A percentile compares a stretch with the other conserved stretches of the same genome.
phyloP scores from a whole-genome alignment of 2,888 invertebrate species.

The Lasioglossum leucozonium region DNA sequence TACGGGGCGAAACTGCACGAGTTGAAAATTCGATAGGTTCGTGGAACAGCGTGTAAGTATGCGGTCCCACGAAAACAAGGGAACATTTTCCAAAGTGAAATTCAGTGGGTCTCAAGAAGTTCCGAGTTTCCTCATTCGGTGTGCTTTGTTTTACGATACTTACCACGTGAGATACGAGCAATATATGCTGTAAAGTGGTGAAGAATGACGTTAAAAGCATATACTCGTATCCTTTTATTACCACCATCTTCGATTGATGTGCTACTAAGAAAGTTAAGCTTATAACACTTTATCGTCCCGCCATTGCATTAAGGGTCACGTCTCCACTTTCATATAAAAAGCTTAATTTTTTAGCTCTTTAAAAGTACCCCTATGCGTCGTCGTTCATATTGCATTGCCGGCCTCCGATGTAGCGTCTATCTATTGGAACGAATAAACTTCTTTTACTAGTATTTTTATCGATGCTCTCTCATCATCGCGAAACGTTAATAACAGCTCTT shows the following conservation, averaged over 20 bases:
- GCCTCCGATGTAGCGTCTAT: not conserved
- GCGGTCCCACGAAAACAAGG: not conserved
- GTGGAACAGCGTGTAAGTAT: not conserved
- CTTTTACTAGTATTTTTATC: conserved; percentile 9
- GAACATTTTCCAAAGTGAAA: conserved; percentile 36
- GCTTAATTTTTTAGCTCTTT: conserved; percentile 58
- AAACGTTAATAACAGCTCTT: not conserved
- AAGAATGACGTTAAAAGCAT: conserved; percentile 69
- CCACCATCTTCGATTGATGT: conserved; percentile 70
- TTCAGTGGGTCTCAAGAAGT: conserved; percentile 30
- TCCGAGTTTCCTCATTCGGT: conserved; percentile 59
- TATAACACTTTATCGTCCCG: conserved; percentile 62
- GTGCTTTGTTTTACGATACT: conserved; percentile 65
- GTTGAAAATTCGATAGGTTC: not conserved
- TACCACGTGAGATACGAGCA: conserved; percentile 36
- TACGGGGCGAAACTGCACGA: not conserved
- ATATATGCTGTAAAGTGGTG: conserved; percentile 59
- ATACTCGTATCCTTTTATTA: conserved; percentile 71
- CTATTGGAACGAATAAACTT: not conserved
- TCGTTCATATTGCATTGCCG: conserved; percentile 22
- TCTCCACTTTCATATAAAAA: conserved; percentile 51
- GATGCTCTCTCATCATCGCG: not conserved
- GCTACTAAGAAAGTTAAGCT: conserved; percentile 69
- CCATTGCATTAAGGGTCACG: conserved; percentile 51
- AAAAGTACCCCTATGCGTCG: conserved; percentile 29